Base-by-base conservation (phyloP, 2,113 vertebrate species). In the Electrona antarctica region DNA sequence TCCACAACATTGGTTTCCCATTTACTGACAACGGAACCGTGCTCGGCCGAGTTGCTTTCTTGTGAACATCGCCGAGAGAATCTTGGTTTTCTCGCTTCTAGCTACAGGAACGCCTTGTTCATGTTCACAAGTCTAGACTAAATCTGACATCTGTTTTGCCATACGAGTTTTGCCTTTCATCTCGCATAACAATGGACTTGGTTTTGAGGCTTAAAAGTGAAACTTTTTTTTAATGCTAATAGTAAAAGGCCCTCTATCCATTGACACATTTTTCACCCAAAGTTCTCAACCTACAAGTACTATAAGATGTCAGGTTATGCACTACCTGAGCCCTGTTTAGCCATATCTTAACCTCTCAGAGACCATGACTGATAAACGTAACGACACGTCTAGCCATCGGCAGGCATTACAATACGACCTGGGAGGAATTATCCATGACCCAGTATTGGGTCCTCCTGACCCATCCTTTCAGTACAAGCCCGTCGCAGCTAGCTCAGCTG, bases 401-500 rank as follows among this genome's bases (percentile, higher is more conserved):
- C 76, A 64, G 56, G 41, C 52, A 77, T 82, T 71, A 60, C 60
- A 8, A 78, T 69, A 6, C 15, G 10, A 29, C 64, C 67, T 46
- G 15, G 48, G 68, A 50, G 52, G 73, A 84, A 76, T 80, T 72
- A 71, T 52, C 71, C 64, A 14, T 69, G 76, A 87, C 79, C 76
- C 60, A 51, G 51, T 50, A 58, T 58, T 33, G 60, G 71, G 48
- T 67, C 78, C 51, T 67, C 78, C 51, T 67, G 52, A 47, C 45
- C 52, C 14, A 59, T 29, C 67, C 21, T 14, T 55, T 77, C 64
- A 56, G 51, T 46, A 72, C 67, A 78, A 60, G 41, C 71, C 41
- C 46, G 51, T 28, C 60, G 54, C 55, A 59, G 7, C 7, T 14
- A 59, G 7, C 7, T 14, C 69, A n/a, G 8, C 14, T 0, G 29